phyloP scores from a whole-genome alignment of 2,797 vertebrate species.

The Spondyliosoma cantharus region DNA sequence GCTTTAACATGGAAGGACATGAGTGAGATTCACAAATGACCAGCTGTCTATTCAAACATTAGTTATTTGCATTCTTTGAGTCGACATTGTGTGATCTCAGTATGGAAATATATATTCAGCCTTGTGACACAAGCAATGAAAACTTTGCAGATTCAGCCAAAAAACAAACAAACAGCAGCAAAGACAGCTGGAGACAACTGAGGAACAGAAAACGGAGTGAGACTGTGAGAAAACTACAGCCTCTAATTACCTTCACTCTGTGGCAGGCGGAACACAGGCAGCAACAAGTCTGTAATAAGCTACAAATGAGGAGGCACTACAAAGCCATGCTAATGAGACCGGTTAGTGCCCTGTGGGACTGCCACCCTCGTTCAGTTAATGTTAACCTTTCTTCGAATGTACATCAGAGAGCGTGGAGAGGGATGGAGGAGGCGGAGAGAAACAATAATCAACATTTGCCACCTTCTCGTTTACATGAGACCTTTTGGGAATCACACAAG shows the following conservation, averaged over 20 bases:
- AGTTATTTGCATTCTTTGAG: not conserved
- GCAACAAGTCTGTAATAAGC: slow-evolving; percentile 72
- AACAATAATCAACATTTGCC: slow-evolving; percentile 62
- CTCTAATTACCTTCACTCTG: slow-evolving; percentile 63
- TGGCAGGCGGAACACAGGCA: slow-evolving; percentile 51
- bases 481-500: slow-evolving; percentile 31
- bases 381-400: slow-evolving; percentile 53
- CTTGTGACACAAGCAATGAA: slow-evolving; percentile 22
- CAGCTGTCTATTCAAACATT: not conserved
- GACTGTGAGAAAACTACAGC: slow-evolving; percentile 22
- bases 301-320: slow-evolving; percentile 77
- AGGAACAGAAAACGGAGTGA: slow-evolving; percentile 18
- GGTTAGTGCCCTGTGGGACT: slow-evolving; percentile 57
- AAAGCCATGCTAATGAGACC: slow-evolving; percentile 81
- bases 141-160: slow-evolving; percentile 1
- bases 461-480: slow-evolving; percentile 44
- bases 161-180: slow-evolving; percentile 1
- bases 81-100: not conserved
- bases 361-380: slow-evolving; percentile 55
- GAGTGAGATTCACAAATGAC: not conserved
- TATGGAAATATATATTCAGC: slow-evolving; percentile 30
- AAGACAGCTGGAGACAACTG: slow-evolving; percentile 8
- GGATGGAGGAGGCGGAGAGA: slow-evolving; percentile 50
- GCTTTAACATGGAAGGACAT: slow-evolving; percentile 7
- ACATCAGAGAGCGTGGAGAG: slow-evolving; percentile 44